These are phyloP conservation scores for Hippocampus kuda DNA, from an alignment of 2,797 vertebrate species.

Conservation along the genomic window DNA sequence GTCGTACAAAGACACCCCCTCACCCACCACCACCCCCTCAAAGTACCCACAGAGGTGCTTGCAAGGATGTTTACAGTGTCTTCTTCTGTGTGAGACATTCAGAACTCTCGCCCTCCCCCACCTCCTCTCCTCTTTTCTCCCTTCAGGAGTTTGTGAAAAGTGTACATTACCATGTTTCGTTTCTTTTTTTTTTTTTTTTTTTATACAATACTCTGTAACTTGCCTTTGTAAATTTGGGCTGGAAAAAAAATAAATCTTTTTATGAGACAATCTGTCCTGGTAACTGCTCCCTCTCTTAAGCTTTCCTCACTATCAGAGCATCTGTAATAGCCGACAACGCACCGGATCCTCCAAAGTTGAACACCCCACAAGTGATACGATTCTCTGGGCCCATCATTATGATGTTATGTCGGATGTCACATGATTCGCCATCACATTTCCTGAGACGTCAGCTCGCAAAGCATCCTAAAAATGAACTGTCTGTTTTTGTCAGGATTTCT, in stretches of 20 bases:
- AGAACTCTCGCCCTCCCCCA: conserved; percentile 32
- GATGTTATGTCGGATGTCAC: too few species aligned
- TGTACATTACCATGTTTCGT: conserved; percentile 94
- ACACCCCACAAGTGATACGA: neutral
- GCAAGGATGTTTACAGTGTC: conserved; percentile 79
- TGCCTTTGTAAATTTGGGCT: conserved; percentile 96
- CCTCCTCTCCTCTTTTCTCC: conserved; percentile 49
- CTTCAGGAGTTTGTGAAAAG: conserved; percentile 92
- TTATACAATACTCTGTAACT: conserved; percentile 86
- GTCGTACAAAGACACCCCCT: conserved; percentile 36
- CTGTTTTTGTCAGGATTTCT: too few species aligned
- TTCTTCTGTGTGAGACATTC: conserved; percentile 65
- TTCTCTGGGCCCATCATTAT: neutral
- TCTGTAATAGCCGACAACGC: neutral
- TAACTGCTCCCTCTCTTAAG: conserved; percentile 55
- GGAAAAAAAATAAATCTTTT: conserved; percentile 97
- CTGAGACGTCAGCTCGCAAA: too few species aligned
- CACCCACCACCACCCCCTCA: conserved; percentile 5
- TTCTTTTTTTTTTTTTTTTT: conserved; percentile 72
- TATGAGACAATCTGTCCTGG: conserved; percentile 90
- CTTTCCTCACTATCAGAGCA: neutral
- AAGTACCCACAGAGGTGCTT: conserved; percentile 66
- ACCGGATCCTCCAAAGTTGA: neutral
- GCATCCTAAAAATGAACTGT: too few species aligned
- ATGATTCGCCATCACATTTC: too few species aligned